Percentiles rank a stretch among this genome's conserved stretches.
phyloP scores from a whole-genome alignment of 2,797 vertebrate species.

The Etheostoma nigrum region DNA sequence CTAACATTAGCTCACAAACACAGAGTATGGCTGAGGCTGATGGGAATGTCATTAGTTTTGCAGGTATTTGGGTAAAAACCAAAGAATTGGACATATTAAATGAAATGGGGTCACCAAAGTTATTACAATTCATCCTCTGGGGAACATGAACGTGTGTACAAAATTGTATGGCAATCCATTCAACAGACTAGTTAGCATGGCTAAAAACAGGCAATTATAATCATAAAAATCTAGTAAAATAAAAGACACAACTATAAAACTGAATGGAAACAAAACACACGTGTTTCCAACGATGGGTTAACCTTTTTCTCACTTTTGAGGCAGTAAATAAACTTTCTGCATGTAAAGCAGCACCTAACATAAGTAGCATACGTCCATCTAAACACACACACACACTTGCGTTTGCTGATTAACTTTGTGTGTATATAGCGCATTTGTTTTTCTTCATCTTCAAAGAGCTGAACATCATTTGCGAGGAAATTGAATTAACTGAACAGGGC shows the following conservation, averaged over 20 bases:
- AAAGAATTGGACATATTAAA: background rate
- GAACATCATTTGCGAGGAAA: constrained; percentile 34
- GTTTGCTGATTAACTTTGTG: constrained; percentile 4
- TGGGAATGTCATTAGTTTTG: background rate
- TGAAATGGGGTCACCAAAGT: background rate
- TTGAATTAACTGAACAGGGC: constrained; percentile 40
- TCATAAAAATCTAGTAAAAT: background rate
- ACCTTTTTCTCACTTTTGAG: background rate
- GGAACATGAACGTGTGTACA: background rate
- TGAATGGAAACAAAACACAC: background rate
- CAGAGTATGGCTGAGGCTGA: background rate
- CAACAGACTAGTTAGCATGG: background rate
- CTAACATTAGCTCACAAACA: background rate
- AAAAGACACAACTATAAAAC: background rate
- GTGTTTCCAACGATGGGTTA: background rate
- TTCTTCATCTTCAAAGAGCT: constrained; percentile 26
- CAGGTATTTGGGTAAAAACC: background rate
- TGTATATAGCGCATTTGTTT: constrained; percentile 4
- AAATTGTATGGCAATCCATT: background rate
- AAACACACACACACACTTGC: constrained; percentile 1
- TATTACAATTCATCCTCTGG: background rate
- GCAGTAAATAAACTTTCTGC: background rate
- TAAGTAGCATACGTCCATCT: background rate
- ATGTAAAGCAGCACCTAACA: background rate
- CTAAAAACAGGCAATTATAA: background rate